A percentile compares a stretch with the other conserved stretches of the same genome.
phyloP scores from a whole-genome alignment of 2,113 vertebrate species.

The Dicrurus megarhynchus region DNA sequence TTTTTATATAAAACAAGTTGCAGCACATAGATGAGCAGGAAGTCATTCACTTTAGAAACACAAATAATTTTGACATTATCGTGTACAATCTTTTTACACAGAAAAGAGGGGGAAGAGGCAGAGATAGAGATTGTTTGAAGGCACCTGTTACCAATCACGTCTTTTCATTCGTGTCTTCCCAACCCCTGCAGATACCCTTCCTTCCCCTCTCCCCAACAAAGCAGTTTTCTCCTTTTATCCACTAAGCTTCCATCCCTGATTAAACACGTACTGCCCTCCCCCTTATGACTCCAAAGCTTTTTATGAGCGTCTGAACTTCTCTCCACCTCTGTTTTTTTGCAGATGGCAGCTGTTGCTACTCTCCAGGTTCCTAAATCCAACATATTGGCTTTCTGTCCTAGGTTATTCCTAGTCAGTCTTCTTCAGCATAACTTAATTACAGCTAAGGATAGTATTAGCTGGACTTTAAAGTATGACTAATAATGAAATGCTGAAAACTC shows the following conservation, averaged over 20 bases:
- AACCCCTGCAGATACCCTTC: constrained; percentile 37
- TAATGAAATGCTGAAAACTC: constrained; percentile 12
- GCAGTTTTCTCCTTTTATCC: constrained; percentile 45
- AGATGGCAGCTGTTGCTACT: constrained; percentile 33
- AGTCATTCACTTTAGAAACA: constrained; percentile 32
- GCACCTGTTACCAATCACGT: constrained; percentile 54
- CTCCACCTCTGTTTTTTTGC: constrained; percentile 36
- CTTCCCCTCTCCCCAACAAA: constrained; percentile 25
- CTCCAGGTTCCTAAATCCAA: constrained; percentile 9
- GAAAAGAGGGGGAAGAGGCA: neutral
- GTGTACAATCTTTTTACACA: neutral
- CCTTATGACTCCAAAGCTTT: constrained; percentile 20
- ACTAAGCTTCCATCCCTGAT: constrained; percentile 35
- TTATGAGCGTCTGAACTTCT: constrained; percentile 51
- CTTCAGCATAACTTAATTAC: constrained; percentile 24
- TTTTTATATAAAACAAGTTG: constrained; percentile 55
- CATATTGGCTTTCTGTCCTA: neutral
- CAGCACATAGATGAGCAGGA: constrained; percentile 48
- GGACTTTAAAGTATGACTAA: constrained; percentile 22
- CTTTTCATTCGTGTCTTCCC: neutral
- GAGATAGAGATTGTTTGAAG: constrained; percentile 8
- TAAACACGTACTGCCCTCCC: constrained; percentile 40
- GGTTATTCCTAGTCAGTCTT: neutral
- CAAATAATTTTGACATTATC: constrained; percentile 53
- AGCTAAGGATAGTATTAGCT: neutral